A percentile compares a stretch with the other conserved stretches of the same genome.
These are phyloP conservation scores for Lichenostomus cassidix DNA, from an alignment of 2,113 vertebrate species.

Conservation along the genomic window DNA sequence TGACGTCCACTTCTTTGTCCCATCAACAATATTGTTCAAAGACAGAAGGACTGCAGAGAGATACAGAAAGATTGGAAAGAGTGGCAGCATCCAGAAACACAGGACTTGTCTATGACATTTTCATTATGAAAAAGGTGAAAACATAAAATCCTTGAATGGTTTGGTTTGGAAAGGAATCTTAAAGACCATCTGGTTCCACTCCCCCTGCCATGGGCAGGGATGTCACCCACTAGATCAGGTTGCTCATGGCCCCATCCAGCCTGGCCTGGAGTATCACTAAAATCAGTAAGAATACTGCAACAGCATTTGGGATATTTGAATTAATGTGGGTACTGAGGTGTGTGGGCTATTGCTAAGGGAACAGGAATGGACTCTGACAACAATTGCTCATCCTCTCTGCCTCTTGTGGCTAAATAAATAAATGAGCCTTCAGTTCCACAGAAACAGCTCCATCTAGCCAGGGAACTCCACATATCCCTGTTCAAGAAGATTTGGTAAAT, in stretches of 20 bases:
- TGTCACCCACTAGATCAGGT: not conserved
- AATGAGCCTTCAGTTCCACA: not conserved
- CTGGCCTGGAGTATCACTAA: not conserved
- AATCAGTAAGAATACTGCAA: not conserved
- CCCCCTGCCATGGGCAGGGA: not conserved
- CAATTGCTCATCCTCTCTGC: not conserved
- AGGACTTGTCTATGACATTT: not conserved
- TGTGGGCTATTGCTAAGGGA: not conserved
- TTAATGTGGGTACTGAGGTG: not conserved
- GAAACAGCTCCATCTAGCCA: not conserved
- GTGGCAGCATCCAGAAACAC: not conserved
- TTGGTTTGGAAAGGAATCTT: not conserved
- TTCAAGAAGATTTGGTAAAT: not conserved
- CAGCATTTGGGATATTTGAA: not conserved
- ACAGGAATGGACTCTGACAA: rapidly evolving
- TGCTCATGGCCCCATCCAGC: not conserved
- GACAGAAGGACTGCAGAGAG: not conserved
- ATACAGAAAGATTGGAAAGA: not conserved
- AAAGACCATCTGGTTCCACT: not conserved
- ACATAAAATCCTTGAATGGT: not conserved
- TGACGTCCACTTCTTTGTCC: not conserved
- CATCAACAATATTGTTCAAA: not conserved
- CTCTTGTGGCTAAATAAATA: not conserved
- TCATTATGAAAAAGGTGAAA: not conserved
- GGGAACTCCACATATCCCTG: not conserved